phyloP scores from a whole-genome alignment of 2,113 vertebrate species.

The Sitta europaea region DNA sequence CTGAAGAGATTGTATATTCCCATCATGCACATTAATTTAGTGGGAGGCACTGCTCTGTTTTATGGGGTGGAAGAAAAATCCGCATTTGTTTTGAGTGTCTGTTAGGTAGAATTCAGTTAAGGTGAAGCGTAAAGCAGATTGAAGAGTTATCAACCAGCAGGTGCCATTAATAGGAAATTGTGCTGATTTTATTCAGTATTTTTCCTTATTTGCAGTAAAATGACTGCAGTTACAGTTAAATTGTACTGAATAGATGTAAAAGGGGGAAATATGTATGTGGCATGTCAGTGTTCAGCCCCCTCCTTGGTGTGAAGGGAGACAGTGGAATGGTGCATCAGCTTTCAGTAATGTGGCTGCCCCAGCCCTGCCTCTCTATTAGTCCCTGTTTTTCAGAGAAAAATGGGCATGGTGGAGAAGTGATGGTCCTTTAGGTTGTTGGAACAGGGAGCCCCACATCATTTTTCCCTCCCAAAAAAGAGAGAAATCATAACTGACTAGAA shows the following conservation, averaged over 20 bases:
- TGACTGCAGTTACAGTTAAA: constrained; percentile 61
- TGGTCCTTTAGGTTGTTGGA: neutral
- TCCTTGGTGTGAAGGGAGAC: neutral
- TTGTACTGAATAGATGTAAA: constrained; percentile 44
- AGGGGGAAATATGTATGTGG: neutral
- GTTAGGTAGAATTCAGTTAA: neutral
- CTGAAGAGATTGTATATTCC: constrained; percentile 1
- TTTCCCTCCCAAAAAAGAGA: rapidly evolving
- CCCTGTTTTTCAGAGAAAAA: neutral
- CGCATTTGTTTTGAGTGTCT: neutral
- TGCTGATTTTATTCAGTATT: constrained; percentile 53
- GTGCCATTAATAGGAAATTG: constrained; percentile 40
- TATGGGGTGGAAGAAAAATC: neutral
- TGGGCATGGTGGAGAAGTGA: neutral
- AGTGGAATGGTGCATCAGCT: neutral
- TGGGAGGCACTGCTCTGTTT: constrained; percentile 28
- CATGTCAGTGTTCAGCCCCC: neutral
- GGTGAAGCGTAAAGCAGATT: neutral
- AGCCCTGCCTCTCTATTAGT: neutral
- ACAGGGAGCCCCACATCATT: rapidly evolving
- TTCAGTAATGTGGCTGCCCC: neutral
- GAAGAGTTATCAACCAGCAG: constrained; percentile 7
- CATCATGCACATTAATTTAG: constrained; percentile 30
- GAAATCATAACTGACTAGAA: neutral
- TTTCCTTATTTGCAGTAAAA: constrained; percentile 64